Percentiles rank a stretch among this genome's conserved stretches.
These are phyloP conservation scores for Lepidonotus clava DNA, from an alignment of 2,888 invertebrate genomes.

Conservation along the genomic window DNA sequence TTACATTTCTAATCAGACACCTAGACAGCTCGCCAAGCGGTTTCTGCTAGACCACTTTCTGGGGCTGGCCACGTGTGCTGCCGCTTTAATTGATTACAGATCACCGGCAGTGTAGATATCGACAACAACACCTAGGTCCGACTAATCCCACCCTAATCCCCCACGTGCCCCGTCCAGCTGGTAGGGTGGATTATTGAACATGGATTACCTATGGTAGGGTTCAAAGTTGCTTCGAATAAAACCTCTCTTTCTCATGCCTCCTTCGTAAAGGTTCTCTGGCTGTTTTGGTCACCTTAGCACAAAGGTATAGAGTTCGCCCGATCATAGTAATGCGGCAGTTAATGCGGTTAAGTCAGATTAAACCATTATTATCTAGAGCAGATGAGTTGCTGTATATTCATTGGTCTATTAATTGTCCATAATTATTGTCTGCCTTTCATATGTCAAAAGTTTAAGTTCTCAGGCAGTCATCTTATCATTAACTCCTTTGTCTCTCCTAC, in stretches of 20 bases:
- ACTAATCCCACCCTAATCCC: background rate
- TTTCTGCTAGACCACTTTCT: too few relatives aligned
- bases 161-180: background rate
- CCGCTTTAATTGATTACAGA: constrained; percentile 11
- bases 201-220: background rate
- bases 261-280: background rate
- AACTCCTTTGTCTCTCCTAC: too few relatives aligned
- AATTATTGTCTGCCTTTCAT: too few relatives aligned
- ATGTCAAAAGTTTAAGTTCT: too few relatives aligned
- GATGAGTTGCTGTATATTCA: too few relatives aligned
- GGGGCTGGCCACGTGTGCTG: background rate
- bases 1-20: background rate
- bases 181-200: background rate
- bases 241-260: background rate
- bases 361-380: too few relatives aligned
- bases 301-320: background rate
- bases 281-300: background rate
- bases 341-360: too few relatives aligned
- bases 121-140: background rate
- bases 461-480: too few relatives aligned
- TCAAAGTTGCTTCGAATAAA: constrained; percentile 4
- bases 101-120: background rate
- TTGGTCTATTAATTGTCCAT: too few relatives aligned
- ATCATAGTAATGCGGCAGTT: background rate
- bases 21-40: background rate